Evolutionary conservation across 1,140 invertebrate genomes (phyloP), one percentile per base, ranked within the genome.

Genomic region (Ctenoplectra terminalis): DNA sequence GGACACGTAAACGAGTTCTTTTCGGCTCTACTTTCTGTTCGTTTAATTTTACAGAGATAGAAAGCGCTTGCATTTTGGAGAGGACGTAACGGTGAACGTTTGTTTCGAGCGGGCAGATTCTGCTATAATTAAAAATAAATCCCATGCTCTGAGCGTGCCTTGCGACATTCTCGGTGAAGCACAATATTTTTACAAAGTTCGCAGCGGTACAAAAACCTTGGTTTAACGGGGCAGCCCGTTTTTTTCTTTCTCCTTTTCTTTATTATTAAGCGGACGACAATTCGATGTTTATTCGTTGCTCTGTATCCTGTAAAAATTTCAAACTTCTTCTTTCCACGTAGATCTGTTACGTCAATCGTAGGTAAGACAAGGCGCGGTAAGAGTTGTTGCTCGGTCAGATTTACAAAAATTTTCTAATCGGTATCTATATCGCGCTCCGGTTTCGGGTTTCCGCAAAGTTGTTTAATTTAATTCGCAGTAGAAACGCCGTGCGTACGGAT

Each of bases 371-470:
- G n/a, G n/a, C n/a, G n/a, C n/a, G n/a, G n/a, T n/a, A n/a, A n/a
- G 6, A 17, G 17, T 50, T 20, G 31, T 48, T 23, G 23, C 40
- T 5, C 63, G 2, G 3, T 20, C 34, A 9, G 15, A 0, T 58
- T 43, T 17, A 43, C 40, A 29, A 43, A 56, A 72, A 54, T 72
- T 72, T 20, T 37, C 48, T 70, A 70, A 70, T 52, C 31, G 31
- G 52, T 52, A n/a, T 37, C 26, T 3, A 7, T 37, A 1, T 29
- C 20, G 5, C n/a, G 40, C 3, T 20, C 3, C 17, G 9, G 13
- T 11, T 46, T 7, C n/a, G n/a, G 6, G 9, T 8, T 23, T n/a
- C 34, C 7, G 17, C 5, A 50, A 67, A 67, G 26, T 67, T 67
- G 17, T 64, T 64, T 40, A 29, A 46, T 67, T 50, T 4, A 31